Percentiles rank a stretch among this genome's conserved stretches.
Conservation (phyloP, 2,797 vertebrate genomes). For the Otolemur crassicaudatus region DNA sequence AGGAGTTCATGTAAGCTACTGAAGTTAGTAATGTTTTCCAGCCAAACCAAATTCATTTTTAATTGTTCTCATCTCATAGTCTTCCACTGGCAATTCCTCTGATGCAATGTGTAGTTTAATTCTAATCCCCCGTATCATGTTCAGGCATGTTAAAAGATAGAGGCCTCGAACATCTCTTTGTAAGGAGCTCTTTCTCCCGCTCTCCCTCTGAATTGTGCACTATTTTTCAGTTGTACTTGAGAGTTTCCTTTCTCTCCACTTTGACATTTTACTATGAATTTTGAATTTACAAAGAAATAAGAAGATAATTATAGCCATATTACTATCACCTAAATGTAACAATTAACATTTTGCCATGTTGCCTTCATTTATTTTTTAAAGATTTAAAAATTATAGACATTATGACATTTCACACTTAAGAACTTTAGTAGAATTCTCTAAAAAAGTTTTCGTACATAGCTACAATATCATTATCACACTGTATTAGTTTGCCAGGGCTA, state of each 20-base stretch:
- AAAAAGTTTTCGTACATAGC: background rate
- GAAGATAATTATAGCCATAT: background rate
- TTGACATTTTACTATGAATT: conserved; percentile 1
- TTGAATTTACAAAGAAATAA: background rate
- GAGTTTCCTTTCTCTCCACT: conserved; percentile 9
- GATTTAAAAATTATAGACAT: background rate
- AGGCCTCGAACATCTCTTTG: background rate
- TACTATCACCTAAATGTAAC: background rate
- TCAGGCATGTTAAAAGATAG: background rate
- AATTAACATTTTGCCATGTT: background rate
- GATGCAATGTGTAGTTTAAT: background rate
- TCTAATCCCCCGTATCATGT: background rate
- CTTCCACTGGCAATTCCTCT: conserved; percentile 3
- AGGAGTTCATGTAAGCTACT: conserved; percentile 43
- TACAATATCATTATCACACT: background rate
- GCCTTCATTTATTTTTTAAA: conserved; percentile 8
- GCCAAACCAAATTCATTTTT: conserved; percentile 44
- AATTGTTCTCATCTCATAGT: conserved; percentile 7
- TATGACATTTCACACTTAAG: conserved; percentile 1
- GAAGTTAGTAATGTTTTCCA: conserved; percentile 53
- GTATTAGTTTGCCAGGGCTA: background rate
- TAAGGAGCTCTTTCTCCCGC: background rate
- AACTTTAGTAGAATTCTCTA: background rate
- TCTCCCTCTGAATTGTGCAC: background rate
- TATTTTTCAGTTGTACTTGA: background rate